These are phyloP conservation scores for Temnothorax curvispinosus DNA, from an alignment of 1,140 invertebrate species.

Conservation along the genomic window DNA sequence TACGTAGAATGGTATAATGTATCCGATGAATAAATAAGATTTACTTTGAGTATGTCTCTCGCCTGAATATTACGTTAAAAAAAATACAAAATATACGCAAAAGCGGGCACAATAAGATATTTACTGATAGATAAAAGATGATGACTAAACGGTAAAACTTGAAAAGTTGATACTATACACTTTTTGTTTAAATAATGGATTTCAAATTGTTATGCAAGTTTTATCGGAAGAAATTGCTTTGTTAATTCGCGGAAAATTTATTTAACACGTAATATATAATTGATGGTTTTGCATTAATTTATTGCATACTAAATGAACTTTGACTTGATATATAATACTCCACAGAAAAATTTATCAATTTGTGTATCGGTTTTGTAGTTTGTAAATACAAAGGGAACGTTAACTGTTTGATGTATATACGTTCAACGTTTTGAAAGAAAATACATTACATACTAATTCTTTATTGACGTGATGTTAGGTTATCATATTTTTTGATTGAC, in stretches of 20 bases:
- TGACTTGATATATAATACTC: neutral
- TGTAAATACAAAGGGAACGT: neutral
- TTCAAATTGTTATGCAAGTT: neutral
- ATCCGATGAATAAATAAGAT: neutral
- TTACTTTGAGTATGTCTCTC: neutral
- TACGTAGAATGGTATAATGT: neutral
- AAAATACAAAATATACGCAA: neutral
- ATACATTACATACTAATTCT: constrained; percentile 14
- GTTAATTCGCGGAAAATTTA: neutral
- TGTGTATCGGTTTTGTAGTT: neutral
- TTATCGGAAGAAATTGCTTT: neutral
- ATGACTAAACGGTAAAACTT: neutral
- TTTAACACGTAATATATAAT: neutral
- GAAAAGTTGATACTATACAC: neutral
- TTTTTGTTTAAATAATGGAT: neutral
- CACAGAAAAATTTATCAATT: neutral
- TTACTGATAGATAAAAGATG: neutral
- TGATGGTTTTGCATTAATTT: neutral
- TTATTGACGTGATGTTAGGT: neutral
- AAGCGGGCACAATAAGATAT: neutral
- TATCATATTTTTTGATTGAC: constrained; percentile 12
- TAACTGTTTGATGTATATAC: neutral
- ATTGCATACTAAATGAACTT: constrained; percentile 2
- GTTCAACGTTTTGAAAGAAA: neutral
- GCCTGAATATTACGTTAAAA: neutral